Evolutionary conservation across 92 coral and sea anemone genomes (phyloP).

Genomic region (Pocillopora grandis): DNA sequence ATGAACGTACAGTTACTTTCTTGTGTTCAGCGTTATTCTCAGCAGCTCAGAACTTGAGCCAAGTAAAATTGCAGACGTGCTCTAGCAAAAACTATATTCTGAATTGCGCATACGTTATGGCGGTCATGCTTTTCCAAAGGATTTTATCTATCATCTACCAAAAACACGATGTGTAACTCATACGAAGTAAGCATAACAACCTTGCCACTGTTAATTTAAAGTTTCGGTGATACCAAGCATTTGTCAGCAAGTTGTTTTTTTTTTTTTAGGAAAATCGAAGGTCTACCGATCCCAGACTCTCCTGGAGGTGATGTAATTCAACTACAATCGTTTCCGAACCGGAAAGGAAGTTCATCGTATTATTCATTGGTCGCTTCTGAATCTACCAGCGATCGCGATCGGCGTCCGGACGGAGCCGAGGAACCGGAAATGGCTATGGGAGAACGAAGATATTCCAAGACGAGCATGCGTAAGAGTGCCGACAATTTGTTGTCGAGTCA

Average conservation of each 20-base stretch:
- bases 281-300: constrained; percentile 76
- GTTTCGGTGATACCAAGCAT: background rate
- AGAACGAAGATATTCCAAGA: constrained; percentile 49
- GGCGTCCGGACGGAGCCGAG: constrained; percentile 98
- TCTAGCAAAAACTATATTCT: no score
- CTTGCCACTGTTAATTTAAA: background rate
- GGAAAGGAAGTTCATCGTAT: constrained; percentile 57
- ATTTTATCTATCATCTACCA: no score
- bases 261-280: constrained; percentile 65
- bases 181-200: no score
- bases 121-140: no score
- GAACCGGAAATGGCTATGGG: constrained; percentile 72
- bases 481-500: constrained; percentile 56
- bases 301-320: constrained; percentile 68
- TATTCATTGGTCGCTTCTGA: constrained; percentile 68
- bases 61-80: no score
- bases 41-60: no score
- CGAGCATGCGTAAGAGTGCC: constrained; percentile 47
- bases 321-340: constrained; percentile 66
- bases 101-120: no score
- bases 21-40: background rate
- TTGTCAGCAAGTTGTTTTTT: background rate
- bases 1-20: background rate
- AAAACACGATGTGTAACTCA: no score
- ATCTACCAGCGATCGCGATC: constrained; percentile 83